These are phyloP conservation scores for Cerastis rubricosa DNA, from an alignment of 2,888 invertebrate genomes.

Conservation along the genomic window DNA sequence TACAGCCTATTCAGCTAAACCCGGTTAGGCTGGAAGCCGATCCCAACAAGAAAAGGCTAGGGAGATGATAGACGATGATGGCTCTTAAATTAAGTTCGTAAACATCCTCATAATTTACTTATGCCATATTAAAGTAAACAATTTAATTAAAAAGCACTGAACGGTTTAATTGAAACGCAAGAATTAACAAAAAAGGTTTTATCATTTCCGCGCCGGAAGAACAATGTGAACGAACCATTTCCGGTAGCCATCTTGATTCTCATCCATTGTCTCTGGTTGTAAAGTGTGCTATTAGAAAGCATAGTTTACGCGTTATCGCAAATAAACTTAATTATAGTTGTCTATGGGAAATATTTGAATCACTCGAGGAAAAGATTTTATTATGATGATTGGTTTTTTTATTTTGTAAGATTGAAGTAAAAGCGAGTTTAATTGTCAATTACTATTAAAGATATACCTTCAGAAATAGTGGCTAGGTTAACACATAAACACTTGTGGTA, in stretches of 20 bases:
- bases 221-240: slow-evolving; percentile 62
- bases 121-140: slow-evolving; percentile 34
- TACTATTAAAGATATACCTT: no score
- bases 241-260: slow-evolving; percentile 74
- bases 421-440: not conserved
- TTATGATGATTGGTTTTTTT: slow-evolving; percentile 22
- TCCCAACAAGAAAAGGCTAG: not conserved
- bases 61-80: not conserved
- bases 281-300: slow-evolving; percentile 69
- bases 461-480: not conserved
- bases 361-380: slow-evolving; percentile 24
- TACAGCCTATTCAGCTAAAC: not conserved
- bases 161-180: slow-evolving; percentile 60
- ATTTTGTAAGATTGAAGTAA: slow-evolving; percentile 11
- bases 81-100: not conserved
- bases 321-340: slow-evolving; percentile 60
- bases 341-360: slow-evolving; percentile 62
- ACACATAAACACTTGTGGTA: not conserved
- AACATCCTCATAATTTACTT: slow-evolving; percentile 31
- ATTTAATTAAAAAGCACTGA: slow-evolving; percentile 61
- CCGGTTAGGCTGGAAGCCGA: not conserved
- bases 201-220: slow-evolving; percentile 66
- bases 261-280: slow-evolving; percentile 76
- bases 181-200: slow-evolving; percentile 59
- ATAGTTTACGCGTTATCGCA: slow-evolving; percentile 65